Evolutionary conservation across 1,140 invertebrate genomes (phyloP), one percentile per base, ranked within the genome.

Genomic region (Drosophila arizonae): DNA sequence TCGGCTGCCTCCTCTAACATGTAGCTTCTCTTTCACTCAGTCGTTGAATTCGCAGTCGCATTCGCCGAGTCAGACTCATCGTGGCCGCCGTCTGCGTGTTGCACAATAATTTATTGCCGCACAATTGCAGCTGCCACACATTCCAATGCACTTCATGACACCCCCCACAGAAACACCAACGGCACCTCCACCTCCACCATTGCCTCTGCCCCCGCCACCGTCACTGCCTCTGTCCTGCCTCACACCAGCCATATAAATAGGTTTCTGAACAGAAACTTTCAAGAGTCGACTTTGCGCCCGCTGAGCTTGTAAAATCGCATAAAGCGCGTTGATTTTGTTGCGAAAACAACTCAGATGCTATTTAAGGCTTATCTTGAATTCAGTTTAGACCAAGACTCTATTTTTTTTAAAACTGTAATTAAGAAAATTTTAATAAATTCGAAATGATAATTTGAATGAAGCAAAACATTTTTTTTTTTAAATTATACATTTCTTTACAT

Each of bases 101-200:
- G 82, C 82, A 87, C 82, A 86, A 86, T 86, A 86, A 86, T 86
- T 86, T 86, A 86, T 86, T 87, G 82, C 82, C 82, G 79, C 82
- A 86, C 82, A 86, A 86, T 86, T 86, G 82, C 82, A 86, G 82
- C 82, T 86, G 82, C 82, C 82, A 86, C 79, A 86, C 82, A 86
- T 86, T 86, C 82, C 82, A 87, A 87, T 86, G 82, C 82, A 86
- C 79, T 86, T 82, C 57, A 24, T 46, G 81, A 72, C 77, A 71
- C 81, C 69, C 54, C 30, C 36, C 39, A 21, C 43, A 17, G 13
- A 6, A 4, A 45, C 3, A 8, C 17, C 26, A 24, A 6, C 13
- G 15, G 17, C 5, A 13, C 26, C 0, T 17, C 26, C 8, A 4
- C 17, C 52, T 26, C 30, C 39, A 36, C 3, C 50, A n/a, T 21